phyloP scores from a whole-genome alignment of 2,888 invertebrate species.

The Elegia similella region DNA sequence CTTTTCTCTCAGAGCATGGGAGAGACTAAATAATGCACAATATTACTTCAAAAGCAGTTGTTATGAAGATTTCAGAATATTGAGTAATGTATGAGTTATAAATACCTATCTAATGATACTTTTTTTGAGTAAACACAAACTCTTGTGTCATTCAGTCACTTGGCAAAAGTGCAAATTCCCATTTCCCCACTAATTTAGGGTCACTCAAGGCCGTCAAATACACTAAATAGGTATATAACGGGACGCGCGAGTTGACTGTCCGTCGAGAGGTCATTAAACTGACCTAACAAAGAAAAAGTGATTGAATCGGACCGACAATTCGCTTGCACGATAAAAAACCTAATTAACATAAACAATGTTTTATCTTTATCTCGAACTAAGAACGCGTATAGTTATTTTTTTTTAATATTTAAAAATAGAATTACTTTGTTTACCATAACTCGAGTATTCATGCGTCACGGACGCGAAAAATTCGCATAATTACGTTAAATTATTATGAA shows the following conservation, averaged over 20 bases:
- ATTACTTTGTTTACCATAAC: slow-evolving; percentile 32
- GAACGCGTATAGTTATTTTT: slow-evolving; percentile 24
- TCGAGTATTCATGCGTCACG: slow-evolving; percentile 2
- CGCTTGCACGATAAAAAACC: slow-evolving; percentile 11
- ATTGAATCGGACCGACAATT: slow-evolving; percentile 15
- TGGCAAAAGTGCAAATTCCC: slow-evolving; percentile 20
- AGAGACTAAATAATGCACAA: too few relatives aligned
- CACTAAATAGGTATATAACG: slow-evolving; percentile 43
- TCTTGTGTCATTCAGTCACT: slow-evolving; percentile 6
- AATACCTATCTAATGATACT: background rate
- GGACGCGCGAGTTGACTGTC: slow-evolving; percentile 44
- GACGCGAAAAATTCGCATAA: slow-evolving; percentile 1
- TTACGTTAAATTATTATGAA: slow-evolving; percentile 7
- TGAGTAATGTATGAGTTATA: background rate
- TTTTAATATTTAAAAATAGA: slow-evolving; percentile 44
- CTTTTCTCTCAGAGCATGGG: too few relatives aligned
- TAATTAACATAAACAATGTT: slow-evolving; percentile 10
- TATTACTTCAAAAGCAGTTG: too few relatives aligned
- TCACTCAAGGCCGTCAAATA: slow-evolving; percentile 29
- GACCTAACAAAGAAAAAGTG: slow-evolving; percentile 45
- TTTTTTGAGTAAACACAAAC: background rate
- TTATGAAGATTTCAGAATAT: background rate
- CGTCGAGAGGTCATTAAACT: slow-evolving; percentile 55
- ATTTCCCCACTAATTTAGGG: slow-evolving; percentile 23
- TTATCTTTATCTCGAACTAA: slow-evolving; percentile 11